Evolutionary conservation across 1,140 invertebrate genomes (phyloP).

Genomic region (Paralvinella palmiformis): DNA sequence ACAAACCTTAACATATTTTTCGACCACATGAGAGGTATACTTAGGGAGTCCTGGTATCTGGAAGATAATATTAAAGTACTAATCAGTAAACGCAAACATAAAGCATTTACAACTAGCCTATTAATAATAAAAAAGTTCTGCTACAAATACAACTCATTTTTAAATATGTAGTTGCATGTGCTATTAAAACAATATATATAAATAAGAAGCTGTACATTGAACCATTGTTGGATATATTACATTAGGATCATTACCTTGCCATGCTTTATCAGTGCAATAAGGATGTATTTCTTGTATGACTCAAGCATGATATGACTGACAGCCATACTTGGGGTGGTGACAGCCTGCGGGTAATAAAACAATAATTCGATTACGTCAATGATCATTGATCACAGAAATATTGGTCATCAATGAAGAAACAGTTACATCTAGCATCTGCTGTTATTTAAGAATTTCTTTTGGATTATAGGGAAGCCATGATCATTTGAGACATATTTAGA

Average conservation of each 20-base stretch:
- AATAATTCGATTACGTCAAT: not conserved
- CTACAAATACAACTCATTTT: too few relatives aligned
- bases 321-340: constrained; percentile 85
- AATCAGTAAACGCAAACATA: not conserved
- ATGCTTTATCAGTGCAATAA: constrained; percentile 83
- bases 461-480: too few relatives aligned
- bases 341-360: constrained; percentile 52
- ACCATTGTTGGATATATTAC: too few relatives aligned
- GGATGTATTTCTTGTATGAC: constrained; percentile 91
- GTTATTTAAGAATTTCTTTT: too few relatives aligned
- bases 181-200: too few relatives aligned
- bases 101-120: not conserved
- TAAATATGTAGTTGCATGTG: too few relatives aligned
- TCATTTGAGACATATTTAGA: not conserved
- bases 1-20: constrained; percentile 71
- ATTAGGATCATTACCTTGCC: too few relatives aligned
- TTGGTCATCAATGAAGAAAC: not conserved
- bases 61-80: constrained; percentile 15
- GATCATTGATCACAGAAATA: not conserved
- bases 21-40: constrained; percentile 84
- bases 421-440: too few relatives aligned
- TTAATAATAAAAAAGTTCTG: too few relatives aligned
- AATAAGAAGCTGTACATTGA: too few relatives aligned
- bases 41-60: constrained; percentile 73
- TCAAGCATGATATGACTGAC: constrained; percentile 95